These are phyloP conservation scores for Asteroscopus sphinx DNA, from an alignment of 2,888 invertebrate species.

Conservation along the genomic window DNA sequence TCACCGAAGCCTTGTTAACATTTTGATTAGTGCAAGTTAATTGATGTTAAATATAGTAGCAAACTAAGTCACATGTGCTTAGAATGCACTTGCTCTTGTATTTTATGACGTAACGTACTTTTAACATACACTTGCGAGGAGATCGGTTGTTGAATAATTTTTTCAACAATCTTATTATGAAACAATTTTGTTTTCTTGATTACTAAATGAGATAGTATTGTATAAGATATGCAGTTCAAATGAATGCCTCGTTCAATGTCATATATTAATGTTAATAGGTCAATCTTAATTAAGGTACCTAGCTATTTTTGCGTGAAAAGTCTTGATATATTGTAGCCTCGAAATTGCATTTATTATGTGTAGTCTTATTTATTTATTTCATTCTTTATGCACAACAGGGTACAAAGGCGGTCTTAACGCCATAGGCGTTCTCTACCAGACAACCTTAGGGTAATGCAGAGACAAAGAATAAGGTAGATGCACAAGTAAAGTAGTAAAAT, in stretches of 20 bases:
- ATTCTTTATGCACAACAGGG: too few species aligned
- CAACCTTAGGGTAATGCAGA: too few species aligned
- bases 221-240: slow-evolving; percentile 12
- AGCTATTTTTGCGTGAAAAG: too few species aligned
- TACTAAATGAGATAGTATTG: neutral
- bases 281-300: neutral
- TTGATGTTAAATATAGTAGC: slow-evolving; percentile 7
- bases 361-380: too few species aligned
- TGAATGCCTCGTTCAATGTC: slow-evolving; percentile 13
- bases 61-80: neutral
- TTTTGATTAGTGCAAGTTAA: slow-evolving; percentile 30
- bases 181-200: slow-evolving; percentile 4
- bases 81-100: neutral
- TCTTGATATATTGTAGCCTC: neutral
- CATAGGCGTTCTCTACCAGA: too few species aligned
- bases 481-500: too few species aligned
- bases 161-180: too few species aligned
- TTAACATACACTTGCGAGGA: neutral
- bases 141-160: neutral
- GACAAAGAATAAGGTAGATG: too few species aligned
- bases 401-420: too few species aligned
- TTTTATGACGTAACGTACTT: neutral
- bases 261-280: slow-evolving; percentile 15
- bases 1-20: slow-evolving; percentile 17
- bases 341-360: neutral